Evolutionary conservation across 53 echinoderm and acorn worm genomes (phyloP), one percentile per base, ranked within the genome.

Genomic region (Astropecten irregularis): DNA sequence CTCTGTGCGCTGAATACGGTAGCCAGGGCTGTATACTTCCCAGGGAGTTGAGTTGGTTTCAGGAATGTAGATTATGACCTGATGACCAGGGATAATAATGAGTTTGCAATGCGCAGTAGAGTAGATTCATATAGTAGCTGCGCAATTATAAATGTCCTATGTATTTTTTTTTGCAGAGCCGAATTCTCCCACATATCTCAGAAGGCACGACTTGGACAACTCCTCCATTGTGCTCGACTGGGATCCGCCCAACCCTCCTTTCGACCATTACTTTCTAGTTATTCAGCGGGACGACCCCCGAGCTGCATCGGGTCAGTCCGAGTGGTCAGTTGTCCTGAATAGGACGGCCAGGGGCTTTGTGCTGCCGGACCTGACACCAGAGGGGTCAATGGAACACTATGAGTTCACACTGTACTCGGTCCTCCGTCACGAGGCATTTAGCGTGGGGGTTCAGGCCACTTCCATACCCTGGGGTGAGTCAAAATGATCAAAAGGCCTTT

Each of bases 231-330:
- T 79, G 30, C 79, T 79, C 9, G 61, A 31, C 62, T 79, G 79
- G 79, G 79, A 34, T 62, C 7, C 79, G 10, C 79, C 79, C 9
- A 7, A 32, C 35, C 47, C 62, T 44, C 79, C 79, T 46, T 60
- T 79, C 19, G 61, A 79, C 61, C 79, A 31, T 7, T 79, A 79
- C 79, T 79, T 61, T 46, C 63, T 79, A 37, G 79, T 46, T 62
- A 21, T 79, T 31, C 60, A 32, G n/a, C 18, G 61, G 30, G 62
- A 62, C 79, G 40, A 62, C 46, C 47, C 79, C 79, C 61, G 79
- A 10, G 38, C 61, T 7, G 79, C 44, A 19, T 38, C 36, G 21
- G 21, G 11, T 42, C 42, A 42, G 42, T 11, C 42, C 42, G 42
- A 42, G 42, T 32, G 79, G 79, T 62, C 79, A 0, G 79, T 79